Percentiles rank a stretch among this genome's conserved stretches.
Evolutionary conservation across 2,888 invertebrate species (phyloP).

Genomic region (Atrina japonica): DNA sequence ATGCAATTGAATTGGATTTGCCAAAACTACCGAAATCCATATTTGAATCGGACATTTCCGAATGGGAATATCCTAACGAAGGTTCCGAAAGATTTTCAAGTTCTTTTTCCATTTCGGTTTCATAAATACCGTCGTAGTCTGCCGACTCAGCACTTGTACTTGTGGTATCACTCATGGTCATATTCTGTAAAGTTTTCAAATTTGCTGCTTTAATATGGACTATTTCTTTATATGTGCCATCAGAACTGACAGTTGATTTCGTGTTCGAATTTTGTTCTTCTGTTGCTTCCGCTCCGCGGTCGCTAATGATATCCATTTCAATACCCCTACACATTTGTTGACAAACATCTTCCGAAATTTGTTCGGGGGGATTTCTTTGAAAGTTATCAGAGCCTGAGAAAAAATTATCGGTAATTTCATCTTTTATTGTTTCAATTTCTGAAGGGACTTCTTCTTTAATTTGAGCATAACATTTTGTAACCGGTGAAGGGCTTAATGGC

Average conservation of each 20-base stretch:
- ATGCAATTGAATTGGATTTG: constrained; percentile 10
- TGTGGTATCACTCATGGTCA: not conserved
- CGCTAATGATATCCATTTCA: too few relatives aligned
- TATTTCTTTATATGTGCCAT: constrained; percentile 18
- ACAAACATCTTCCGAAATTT: constrained; percentile 11
- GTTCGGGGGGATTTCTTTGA: not conserved
- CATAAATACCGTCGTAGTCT: constrained; percentile 29
- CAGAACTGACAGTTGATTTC: constrained; percentile 1
- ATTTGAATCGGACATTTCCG: constrained; percentile 28
- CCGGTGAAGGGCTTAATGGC: not conserved
- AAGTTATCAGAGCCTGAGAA: too few relatives aligned
- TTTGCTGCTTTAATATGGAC: not conserved
- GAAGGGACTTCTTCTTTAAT: constrained; percentile 5
- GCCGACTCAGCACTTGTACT: not conserved
- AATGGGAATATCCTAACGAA: not conserved
- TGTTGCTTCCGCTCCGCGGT: not conserved
- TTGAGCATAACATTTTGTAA: constrained; percentile 31
- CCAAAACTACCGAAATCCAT: constrained; percentile 27
- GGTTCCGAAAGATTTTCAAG: constrained; percentile 37
- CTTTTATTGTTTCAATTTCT: too few relatives aligned
- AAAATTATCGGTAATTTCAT: too few relatives aligned
- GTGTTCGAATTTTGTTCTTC: constrained; percentile 12
- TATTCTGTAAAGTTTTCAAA: not conserved
- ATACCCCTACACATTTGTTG: not conserved
- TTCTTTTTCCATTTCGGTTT: constrained; percentile 32